These are phyloP conservation scores for Dendrolimus houi DNA, from an alignment of 2,888 invertebrate genomes.

Conservation along the genomic window DNA sequence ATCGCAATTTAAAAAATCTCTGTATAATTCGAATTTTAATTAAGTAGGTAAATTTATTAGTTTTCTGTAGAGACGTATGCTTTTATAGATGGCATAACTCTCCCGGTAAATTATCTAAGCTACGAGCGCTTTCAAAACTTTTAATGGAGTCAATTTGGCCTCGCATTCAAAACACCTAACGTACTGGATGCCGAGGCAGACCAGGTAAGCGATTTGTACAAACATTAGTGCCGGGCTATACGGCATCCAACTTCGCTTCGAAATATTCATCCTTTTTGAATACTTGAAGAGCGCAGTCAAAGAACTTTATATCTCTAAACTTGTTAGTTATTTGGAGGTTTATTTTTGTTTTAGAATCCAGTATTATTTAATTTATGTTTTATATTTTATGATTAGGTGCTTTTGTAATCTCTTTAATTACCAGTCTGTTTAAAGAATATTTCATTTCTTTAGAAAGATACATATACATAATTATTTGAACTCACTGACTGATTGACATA, in stretches of 20 bases:
- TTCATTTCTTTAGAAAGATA: no score
- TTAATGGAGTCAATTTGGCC: slow-evolving; percentile 74
- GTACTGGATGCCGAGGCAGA: slow-evolving; percentile 37
- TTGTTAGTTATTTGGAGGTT: no score
- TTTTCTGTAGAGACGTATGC: slow-evolving; percentile 53
- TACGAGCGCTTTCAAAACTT: slow-evolving; percentile 71
- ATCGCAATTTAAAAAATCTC: background rate
- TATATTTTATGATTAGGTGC: no score
- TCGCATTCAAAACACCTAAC: slow-evolving; percentile 67
- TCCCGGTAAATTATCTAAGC: slow-evolving; percentile 70
- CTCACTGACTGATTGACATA: no score
- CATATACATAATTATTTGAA: no score
- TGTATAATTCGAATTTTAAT: background rate
- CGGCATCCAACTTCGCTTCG: slow-evolving; percentile 28
- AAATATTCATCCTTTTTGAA: slow-evolving; percentile 25
- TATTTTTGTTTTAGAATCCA: no score
- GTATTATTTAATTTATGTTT: no score
- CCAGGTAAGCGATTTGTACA: slow-evolving; percentile 58
- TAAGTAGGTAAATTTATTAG: slow-evolving; percentile 59
- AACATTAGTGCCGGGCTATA: slow-evolving; percentile 45
- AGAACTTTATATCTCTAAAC: no score
- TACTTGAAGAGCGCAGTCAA: slow-evolving; percentile 12
- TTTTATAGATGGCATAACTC: slow-evolving; percentile 65
- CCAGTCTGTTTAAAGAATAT: no score
- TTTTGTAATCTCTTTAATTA: no score